Percentiles rank a stretch among this genome's conserved stretches.
Evolutionary conservation across 2,888 invertebrate genomes (phyloP).

Genomic region (Synergus japonicus): DNA sequence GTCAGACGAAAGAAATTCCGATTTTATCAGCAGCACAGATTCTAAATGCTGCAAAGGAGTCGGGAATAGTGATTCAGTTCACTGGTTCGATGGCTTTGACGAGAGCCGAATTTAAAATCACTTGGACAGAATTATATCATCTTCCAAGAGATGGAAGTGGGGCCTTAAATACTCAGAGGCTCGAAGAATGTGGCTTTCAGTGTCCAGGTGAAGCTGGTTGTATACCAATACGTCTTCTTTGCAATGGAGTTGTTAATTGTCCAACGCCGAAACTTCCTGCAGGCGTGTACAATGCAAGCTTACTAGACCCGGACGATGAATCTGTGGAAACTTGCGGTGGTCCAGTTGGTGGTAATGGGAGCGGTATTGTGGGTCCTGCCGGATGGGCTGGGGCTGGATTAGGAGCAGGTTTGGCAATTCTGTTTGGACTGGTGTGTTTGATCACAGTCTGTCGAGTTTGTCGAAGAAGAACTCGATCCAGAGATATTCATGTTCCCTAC

Average conservation of each 20-base stretch:
- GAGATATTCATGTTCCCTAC: slow-evolving; percentile 82
- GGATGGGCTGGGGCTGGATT: slow-evolving; percentile 83
- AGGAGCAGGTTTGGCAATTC: slow-evolving; percentile 81
- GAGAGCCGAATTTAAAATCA: slow-evolving; percentile 90
- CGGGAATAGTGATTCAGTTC: slow-evolving; percentile 83
- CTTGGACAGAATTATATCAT: slow-evolving; percentile 94
- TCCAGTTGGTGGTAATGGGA: slow-evolving; percentile 78
- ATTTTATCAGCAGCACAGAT: slow-evolving; percentile 89
- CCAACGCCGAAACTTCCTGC: slow-evolving; percentile 80
- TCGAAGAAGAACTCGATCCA: slow-evolving; percentile 81
- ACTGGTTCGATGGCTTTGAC: slow-evolving; percentile 88
- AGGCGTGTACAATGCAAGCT: slow-evolving; percentile 50
- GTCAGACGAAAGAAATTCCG: slow-evolving; percentile 87
- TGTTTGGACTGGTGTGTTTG: slow-evolving; percentile 80
- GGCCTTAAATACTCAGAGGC: slow-evolving; percentile 86
- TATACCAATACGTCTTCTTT: slow-evolving; percentile 89
- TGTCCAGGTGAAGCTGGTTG: slow-evolving; percentile 93
- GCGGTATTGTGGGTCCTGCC: slow-evolving; percentile 77
- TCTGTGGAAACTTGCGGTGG: slow-evolving; percentile 85
- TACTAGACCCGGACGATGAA: slow-evolving; percentile 84
- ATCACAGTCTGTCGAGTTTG: slow-evolving; percentile 82
- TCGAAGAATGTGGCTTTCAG: slow-evolving; percentile 89
- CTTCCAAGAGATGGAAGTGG: slow-evolving; percentile 91
- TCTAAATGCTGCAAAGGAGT: slow-evolving; percentile 66
- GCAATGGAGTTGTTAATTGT: slow-evolving; percentile 93